Conservation (phyloP, 2,113 vertebrate genomes). For the human region DNA sequence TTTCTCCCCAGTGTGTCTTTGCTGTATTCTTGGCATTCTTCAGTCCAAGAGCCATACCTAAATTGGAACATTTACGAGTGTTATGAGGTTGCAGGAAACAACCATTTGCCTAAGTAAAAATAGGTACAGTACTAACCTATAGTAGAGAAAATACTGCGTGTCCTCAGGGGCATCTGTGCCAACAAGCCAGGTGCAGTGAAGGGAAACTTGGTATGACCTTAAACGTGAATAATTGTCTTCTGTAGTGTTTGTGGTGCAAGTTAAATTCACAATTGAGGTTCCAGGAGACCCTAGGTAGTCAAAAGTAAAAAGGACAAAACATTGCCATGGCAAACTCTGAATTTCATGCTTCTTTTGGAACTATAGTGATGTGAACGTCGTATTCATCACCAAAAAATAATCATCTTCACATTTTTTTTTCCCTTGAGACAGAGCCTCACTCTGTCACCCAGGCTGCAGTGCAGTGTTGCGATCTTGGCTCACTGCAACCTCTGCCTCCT, state of each 20-base stretch:
- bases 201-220: conserved; percentile 55
- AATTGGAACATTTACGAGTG: conserved; percentile 35
- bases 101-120: background rate
- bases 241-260: conserved; percentile 69
- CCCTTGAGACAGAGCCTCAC: no score
- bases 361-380: background rate
- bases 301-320: background rate
- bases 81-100: background rate
- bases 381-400: background rate
- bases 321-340: background rate
- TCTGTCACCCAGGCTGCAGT: no score
- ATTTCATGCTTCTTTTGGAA: background rate
- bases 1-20: conserved; percentile 67
- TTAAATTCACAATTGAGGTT: conserved; percentile 79
- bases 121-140: conserved; percentile 77
- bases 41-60: conserved; percentile 71
- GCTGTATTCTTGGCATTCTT: conserved; percentile 77
- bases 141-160: conserved; percentile 82
- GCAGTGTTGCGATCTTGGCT: no score
- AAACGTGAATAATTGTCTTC: rapidly evolving
- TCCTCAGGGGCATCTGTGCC: conserved; percentile 80
- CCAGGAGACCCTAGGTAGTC: conserved; percentile 74
- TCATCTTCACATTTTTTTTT: no score
- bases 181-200: conserved; percentile 80
- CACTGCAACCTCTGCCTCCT: no score